These are phyloP conservation scores for Cephus cinctus DNA, from an alignment of 1,140 invertebrate genomes.

Conservation along the genomic window DNA sequence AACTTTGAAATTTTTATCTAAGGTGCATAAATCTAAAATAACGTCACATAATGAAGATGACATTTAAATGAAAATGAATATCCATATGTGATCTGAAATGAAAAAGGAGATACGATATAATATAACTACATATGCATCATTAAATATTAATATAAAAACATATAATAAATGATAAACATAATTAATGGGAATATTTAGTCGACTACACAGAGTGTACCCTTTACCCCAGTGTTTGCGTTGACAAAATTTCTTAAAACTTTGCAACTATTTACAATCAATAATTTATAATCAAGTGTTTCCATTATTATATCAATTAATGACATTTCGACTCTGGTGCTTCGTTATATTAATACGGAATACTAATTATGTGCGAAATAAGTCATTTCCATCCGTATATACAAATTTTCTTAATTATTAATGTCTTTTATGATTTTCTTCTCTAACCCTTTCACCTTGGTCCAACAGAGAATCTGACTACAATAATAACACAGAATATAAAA, in stretches of 20 bases:
- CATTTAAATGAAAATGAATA: neutral
- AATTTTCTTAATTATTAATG: too few relatives aligned
- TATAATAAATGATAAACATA: neutral
- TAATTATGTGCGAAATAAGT: too few relatives aligned
- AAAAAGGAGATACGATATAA: neutral
- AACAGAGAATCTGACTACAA: too few relatives aligned
- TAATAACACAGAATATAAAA: too few relatives aligned
- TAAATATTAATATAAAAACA: conserved; percentile 11
- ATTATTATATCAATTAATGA: neutral
- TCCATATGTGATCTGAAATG: neutral
- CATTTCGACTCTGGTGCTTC: neutral
- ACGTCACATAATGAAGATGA: conserved; percentile 8
- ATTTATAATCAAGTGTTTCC: neutral
- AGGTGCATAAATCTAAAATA: conserved; percentile 14
- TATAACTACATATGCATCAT: neutral
- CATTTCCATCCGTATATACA: too few relatives aligned
- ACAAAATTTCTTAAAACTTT: conserved; percentile 24
- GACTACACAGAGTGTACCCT: conserved; percentile 33
- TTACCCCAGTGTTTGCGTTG: conserved; percentile 47
- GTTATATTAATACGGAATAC: neutral
- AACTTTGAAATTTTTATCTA: neutral
- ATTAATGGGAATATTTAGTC: too few relatives aligned
- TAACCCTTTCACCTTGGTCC: too few relatives aligned
- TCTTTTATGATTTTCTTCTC: too few relatives aligned
- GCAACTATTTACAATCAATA: conserved; percentile 15